These are phyloP conservation scores for Paracentrotus lividus DNA, from an alignment of 53 echinoderm and acorn worm genomes.

Conservation along the genomic window DNA sequence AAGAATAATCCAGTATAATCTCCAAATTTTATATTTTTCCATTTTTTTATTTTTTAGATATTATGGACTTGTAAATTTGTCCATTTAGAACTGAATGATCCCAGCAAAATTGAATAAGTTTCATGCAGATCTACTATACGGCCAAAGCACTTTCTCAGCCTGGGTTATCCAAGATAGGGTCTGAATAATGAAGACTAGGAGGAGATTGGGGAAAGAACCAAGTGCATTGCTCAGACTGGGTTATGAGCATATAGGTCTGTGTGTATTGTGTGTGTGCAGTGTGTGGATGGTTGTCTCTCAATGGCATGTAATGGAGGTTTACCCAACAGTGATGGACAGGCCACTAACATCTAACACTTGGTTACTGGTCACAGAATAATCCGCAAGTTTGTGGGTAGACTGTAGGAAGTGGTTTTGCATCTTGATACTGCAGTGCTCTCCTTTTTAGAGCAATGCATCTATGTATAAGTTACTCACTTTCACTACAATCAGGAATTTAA, in stretches of 20 bases:
- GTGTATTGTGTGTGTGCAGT: slow-evolving; percentile 46
- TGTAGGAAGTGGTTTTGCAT: neutral
- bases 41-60: too few relatives aligned
- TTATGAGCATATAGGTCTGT: slow-evolving; percentile 52
- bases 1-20: too few relatives aligned
- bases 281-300: slow-evolving; percentile 67
- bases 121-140: neutral
- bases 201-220: slow-evolving; percentile 52
- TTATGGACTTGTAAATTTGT: too few relatives aligned
- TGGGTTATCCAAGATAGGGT: neutral
- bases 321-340: slow-evolving; percentile 72
- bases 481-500: neutral
- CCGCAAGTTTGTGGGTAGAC: neutral
- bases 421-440: neutral
- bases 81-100: too few relatives aligned
- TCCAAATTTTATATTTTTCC: too few relatives aligned
- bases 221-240: slow-evolving; percentile 37
- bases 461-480: neutral
- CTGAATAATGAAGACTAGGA: slow-evolving; percentile 7
- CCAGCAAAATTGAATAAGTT: too few relatives aligned
- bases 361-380: slow-evolving; percentile 36
- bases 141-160: neutral
- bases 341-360: slow-evolving; percentile 20
- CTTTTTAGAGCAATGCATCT: neutral
- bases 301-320: slow-evolving; percentile 74